Evolutionary conservation across 1,140 invertebrate genomes (phyloP), one percentile per base, ranked within the genome.

Genomic region (Drosophila fuyamai): DNA sequence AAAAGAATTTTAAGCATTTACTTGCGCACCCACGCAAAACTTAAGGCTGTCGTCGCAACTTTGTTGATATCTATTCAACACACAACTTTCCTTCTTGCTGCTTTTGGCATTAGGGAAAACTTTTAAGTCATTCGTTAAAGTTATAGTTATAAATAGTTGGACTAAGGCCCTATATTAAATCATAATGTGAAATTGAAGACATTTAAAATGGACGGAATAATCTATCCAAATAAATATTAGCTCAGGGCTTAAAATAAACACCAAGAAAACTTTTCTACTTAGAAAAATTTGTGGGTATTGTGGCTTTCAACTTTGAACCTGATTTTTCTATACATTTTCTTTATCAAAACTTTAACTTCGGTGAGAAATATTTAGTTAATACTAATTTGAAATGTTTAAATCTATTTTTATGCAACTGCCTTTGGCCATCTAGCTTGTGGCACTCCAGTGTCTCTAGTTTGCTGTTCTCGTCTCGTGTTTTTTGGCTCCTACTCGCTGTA

Each of bases 51-150:
- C 32, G 16, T 29, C 12, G 8, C 18, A 70, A 70, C 66, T 70
- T 70, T 70, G 62, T n/a, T 38, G 38, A 46, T 67, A 54, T 68
- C 62, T 38, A n/a, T n/a, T 16, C 55, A 14, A 32, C 18, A 23
- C 29, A 38, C 13, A 66, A 70, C 18, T 68, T 70, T 70, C 41
- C 16, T 27, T 38, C 27, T 70, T 56, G 48, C 62, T 63, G 18
- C 38, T 8, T 32, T 27, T 23, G 27, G 58, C 4, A 27, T 51
- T 16, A 9, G 58, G 35, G 18, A 8, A 14, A 68, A 68, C 47
- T 55, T 66, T 32, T 7, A 38, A 10, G 48, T 38, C 23, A 29
- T 68, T 70, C 12, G 8, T 12, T 5, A n/a, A 32, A 59, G 54
- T 59, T 59, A 1, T 35, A 62, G 55, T 38, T 62, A 29, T 58